Percentiles rank a stretch among this genome's conserved stretches.
Evolutionary conservation across 1,140 invertebrate genomes (phyloP).

Genomic region (Triops longicaudatus): DNA sequence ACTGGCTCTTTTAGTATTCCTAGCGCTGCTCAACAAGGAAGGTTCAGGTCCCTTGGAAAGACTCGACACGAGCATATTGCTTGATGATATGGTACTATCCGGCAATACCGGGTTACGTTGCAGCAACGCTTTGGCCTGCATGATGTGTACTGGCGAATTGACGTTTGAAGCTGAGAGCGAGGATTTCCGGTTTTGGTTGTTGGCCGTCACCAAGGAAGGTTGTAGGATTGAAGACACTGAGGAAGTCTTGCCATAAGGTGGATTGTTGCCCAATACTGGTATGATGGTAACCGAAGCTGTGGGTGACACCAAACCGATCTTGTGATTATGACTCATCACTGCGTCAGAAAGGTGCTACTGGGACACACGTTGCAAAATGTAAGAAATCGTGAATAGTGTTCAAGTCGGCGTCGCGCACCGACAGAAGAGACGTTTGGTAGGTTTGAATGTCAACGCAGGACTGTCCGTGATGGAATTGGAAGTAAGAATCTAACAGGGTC

Average conservation of each 20-base stretch:
- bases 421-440: background rate
- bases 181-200: background rate
- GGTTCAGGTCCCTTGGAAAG: too few relatives aligned
- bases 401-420: too few relatives aligned
- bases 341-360: background rate
- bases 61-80: too few relatives aligned
- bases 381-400: too few relatives aligned
- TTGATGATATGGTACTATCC: too few relatives aligned
- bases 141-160: background rate
- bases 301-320: background rate
- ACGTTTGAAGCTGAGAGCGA: background rate
- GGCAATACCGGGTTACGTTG: background rate
- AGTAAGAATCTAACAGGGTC: background rate
- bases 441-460: background rate
- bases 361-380: too few relatives aligned
- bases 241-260: background rate
- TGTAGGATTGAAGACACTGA: background rate
- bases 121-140: background rate
- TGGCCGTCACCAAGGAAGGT: background rate
- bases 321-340: constrained; percentile 1
- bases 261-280: background rate
- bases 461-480: constrained; percentile 7
- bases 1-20: too few relatives aligned
- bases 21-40: too few relatives aligned
- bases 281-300: background rate